These are phyloP conservation scores for Tapirus terrestris DNA, from an alignment of 2,113 vertebrate species.

Conservation along the genomic window DNA sequence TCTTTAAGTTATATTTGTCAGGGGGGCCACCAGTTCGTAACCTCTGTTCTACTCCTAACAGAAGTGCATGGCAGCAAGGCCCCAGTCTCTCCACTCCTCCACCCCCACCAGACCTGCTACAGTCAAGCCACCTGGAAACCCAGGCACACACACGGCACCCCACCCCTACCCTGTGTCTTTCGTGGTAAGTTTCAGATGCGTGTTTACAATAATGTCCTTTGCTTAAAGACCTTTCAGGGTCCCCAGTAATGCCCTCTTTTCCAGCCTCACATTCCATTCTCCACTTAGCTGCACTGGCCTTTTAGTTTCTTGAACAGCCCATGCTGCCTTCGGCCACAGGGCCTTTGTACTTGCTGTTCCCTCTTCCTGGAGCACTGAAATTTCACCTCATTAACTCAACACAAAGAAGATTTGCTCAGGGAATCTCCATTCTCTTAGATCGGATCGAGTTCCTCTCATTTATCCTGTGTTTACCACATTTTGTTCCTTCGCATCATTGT, in stretches of 20 bases:
- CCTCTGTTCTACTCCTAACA: neutral
- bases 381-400: neutral
- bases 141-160: neutral
- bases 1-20: neutral
- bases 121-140: neutral
- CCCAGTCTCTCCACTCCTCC: neutral
- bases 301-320: neutral
- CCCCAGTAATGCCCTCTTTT: neutral
- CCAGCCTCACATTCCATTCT: neutral
- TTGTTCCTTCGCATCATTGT: neutral
- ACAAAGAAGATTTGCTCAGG: neutral
- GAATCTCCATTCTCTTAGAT: neutral
- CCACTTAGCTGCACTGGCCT: neutral
- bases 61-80: neutral
- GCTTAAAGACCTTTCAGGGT: neutral
- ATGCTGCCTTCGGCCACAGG: neutral
- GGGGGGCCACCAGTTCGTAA: neutral
- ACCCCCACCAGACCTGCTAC: neutral
- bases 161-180: accelerated
- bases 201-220: neutral
- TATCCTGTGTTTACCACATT: neutral
- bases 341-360: neutral
- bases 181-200: neutral
- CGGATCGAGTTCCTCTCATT: neutral
- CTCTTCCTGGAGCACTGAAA: neutral